A percentile compares a stretch with the other conserved stretches of the same genome.
These are phyloP conservation scores for Toxotes chatareus DNA, from an alignment of 2,113 vertebrate species.

Conservation along the genomic window DNA sequence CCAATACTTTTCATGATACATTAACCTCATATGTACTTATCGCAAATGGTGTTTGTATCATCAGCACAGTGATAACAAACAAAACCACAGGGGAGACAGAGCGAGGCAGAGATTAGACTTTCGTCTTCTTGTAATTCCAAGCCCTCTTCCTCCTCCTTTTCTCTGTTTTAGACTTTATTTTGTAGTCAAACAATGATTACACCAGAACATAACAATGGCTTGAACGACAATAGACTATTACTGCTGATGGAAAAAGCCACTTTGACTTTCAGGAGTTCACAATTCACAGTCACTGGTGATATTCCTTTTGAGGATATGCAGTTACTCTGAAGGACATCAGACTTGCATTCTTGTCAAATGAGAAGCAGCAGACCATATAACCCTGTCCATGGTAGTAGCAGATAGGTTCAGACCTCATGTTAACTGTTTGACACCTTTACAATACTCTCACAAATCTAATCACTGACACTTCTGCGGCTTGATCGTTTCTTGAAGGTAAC, in stretches of 20 bases:
- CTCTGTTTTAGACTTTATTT: constrained; percentile 16
- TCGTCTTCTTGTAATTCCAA: constrained; percentile 5
- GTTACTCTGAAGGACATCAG: constrained; percentile 37
- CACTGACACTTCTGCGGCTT: constrained; percentile 27
- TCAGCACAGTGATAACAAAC: constrained; percentile 46
- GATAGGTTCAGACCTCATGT: constrained; percentile 26
- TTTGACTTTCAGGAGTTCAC: constrained; percentile 33
- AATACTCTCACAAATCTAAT: constrained; percentile 12
- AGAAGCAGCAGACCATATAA: constrained; percentile 16
- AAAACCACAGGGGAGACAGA: constrained; percentile 7
- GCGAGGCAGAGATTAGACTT: constrained; percentile 9
- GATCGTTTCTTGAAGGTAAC: not conserved
- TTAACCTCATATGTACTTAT: constrained; percentile 62
- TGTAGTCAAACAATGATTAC: constrained; percentile 21
- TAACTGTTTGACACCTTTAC: constrained; percentile 34
- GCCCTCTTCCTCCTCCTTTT: not conserved
- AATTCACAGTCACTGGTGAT: constrained; percentile 14
- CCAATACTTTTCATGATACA: constrained; percentile 71
- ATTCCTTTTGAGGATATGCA: constrained; percentile 21
- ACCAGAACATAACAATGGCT: constrained; percentile 11
- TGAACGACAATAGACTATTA: constrained; percentile 20
- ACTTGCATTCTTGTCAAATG: constrained; percentile 31
- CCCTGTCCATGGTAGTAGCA: constrained; percentile 16
- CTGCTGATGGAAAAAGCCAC: constrained; percentile 11
- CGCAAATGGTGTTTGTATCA: constrained; percentile 50